Evolutionary conservation across 2,113 vertebrate species (phyloP), one percentile per base, ranked within the genome.

Genomic region (Chlamydotis undulata): DNA sequence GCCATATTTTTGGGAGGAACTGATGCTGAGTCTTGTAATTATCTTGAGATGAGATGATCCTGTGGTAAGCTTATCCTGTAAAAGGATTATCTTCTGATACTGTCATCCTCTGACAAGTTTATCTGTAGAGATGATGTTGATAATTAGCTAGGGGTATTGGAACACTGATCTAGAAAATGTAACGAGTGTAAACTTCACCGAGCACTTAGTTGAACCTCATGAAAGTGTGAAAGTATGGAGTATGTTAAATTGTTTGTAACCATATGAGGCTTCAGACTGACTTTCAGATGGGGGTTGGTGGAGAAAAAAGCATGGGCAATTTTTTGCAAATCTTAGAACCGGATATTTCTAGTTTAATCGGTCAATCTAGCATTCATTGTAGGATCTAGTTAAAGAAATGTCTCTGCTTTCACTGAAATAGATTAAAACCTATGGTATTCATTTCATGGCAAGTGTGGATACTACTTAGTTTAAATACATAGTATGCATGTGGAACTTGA

Each of bases 81-180:
- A 96, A 91, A 96, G 96, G 85, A 96, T 96, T 96, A 95, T 96
- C 73, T 86, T 60, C 56, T 95, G 83, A 75, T 70, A 53, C 57
- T 49, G 61, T 80, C 86, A 95, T 93, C 49, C 64, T 90, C 24
- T 93, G 86, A 93, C 75, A 97, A 91, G 80, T 94, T 96, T 97
- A 92, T 91, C 64, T 82, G 41, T 60, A 59, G 59, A 96, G 71
- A 89, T 86, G 24, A 93, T 89, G 61, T 71, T 91, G 96, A 81
- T 83, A 95, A 96, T 92, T 92, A 96, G 56, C 60, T 80, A 83
- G 74, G 37, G 65, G 89, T 92, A 25, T 90, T 90, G 63, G 69
- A 93, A 95, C 59, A 43, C 64, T 52, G 69, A 83, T 92, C 68
- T 71, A 93, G 87, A 67, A 85, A 86, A 77, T n/a, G 28, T 45